These are phyloP conservation scores for Gonatopus flavifemur DNA, from an alignment of 1,140 invertebrate genomes.

Conservation along the genomic window DNA sequence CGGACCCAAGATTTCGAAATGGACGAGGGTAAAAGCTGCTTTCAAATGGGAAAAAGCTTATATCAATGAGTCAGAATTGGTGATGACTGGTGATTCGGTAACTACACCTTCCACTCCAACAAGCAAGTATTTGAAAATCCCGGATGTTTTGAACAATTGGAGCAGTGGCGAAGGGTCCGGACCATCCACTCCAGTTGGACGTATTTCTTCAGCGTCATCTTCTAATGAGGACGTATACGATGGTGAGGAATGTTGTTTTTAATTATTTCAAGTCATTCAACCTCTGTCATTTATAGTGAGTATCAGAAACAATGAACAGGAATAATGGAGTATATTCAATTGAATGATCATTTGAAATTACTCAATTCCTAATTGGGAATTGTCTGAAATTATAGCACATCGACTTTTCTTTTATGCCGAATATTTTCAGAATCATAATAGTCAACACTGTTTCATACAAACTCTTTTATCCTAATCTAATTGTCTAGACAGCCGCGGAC, in stretches of 20 bases:
- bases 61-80: constrained; percentile 31
- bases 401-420: too few relatives aligned
- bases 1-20: constrained; percentile 69
- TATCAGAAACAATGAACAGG: too few relatives aligned
- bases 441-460: too few relatives aligned
- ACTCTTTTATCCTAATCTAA: too few relatives aligned
- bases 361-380: too few relatives aligned
- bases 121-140: constrained; percentile 56
- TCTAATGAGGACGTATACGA: constrained; percentile 57
- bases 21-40: constrained; percentile 81
- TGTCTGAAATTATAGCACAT: too few relatives aligned
- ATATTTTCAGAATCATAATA: too few relatives aligned
- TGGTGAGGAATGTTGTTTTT: constrained; percentile 17
- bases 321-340: too few relatives aligned
- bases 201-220: constrained; percentile 56
- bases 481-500: too few relatives aligned
- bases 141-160: constrained; percentile 26
- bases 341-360: too few relatives aligned
- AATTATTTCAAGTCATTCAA: too few relatives aligned
- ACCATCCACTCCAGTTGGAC: constrained; percentile 43
- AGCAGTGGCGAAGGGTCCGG: constrained; percentile 36
- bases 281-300: too few relatives aligned
- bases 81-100: constrained; percentile 36
- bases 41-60: constrained; percentile 74
- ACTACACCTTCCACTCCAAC: constrained; percentile 35